phyloP scores from a whole-genome alignment of 1,140 invertebrate species.

The Lepidurus packardi region DNA sequence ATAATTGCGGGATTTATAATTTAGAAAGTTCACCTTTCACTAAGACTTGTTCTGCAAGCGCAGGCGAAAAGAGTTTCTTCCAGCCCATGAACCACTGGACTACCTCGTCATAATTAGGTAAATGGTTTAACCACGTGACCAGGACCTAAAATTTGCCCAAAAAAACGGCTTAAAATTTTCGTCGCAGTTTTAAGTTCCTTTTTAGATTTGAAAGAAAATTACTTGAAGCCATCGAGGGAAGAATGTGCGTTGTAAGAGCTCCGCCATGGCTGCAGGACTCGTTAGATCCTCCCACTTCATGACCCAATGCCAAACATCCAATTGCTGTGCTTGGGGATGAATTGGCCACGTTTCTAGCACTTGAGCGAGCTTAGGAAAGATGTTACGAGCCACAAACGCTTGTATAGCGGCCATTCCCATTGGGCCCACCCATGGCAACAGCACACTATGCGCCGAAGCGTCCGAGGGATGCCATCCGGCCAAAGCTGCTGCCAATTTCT shows the following conservation, averaged over 20 bases:
- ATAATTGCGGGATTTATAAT: background rate
- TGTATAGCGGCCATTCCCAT: conserved; percentile 75
- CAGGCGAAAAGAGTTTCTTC: conserved; percentile 69
- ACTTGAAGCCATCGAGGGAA: conserved; percentile 78
- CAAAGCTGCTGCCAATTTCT: conserved; percentile 82
- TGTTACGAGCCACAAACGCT: conserved; percentile 78
- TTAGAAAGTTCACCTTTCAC: conserved; percentile 57
- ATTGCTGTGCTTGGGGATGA: conserved; percentile 72
- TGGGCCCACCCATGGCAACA: conserved; percentile 85
- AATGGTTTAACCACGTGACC: conserved; percentile 71
- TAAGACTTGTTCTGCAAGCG: conserved; percentile 58
- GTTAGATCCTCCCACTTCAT: conserved; percentile 79
- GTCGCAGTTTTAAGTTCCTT: background rate
- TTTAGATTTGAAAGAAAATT: conserved; percentile 33
- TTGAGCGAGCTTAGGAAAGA: conserved; percentile 80
- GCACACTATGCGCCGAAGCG: conserved; percentile 75
- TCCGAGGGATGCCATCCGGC: conserved; percentile 88
- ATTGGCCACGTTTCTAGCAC: conserved; percentile 68
- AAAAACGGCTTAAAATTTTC: conserved; percentile 38
- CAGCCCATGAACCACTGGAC: conserved; percentile 82
- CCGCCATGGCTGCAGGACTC: background rate
- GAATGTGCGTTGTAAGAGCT: conserved; percentile 49
- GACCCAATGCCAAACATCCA: conserved; percentile 72
- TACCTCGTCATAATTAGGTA: conserved; percentile 75
- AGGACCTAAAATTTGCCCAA: conserved; percentile 49